Base-by-base conservation (phyloP, 2,797 vertebrate genomes). In the Hydrophis major region DNA sequence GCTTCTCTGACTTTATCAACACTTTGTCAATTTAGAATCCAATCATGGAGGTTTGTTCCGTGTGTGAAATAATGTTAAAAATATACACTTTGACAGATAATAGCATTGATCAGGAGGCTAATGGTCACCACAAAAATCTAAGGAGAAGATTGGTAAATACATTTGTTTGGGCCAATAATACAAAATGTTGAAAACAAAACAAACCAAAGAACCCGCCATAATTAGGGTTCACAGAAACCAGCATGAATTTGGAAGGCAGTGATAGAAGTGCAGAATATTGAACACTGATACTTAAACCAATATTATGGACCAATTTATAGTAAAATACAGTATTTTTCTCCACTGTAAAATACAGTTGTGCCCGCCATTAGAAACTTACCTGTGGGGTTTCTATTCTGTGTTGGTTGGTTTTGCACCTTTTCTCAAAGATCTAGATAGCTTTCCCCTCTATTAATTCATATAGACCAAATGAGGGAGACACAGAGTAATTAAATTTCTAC, bases 51-150 rank as follows among this genome's bases (percentile, higher is more conserved):
- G 96, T 97, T 98, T 22, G 22, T 87, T 47, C 12, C 97, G 98
- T 97, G 96, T 97, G 96, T 97, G 97, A 98, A 97, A 97, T 97
- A 98, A 96, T 96, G 97, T 96, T 97, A 97, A 98, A 97, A 97
- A 98, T 97, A 98, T 97, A 98, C 97, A 94, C 96, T 97, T 96
- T 97, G 97, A 98, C 97, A 83, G 74, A 97, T 97, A 97, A 97
- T 98, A 98, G 97, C 97, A 97, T 97, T 98, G 98, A 98, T 96
- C 97, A 97, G 98, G 97, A 97, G 97, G 96, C 96, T 97, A 97
- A 98, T 96, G 96, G 98, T 96, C 97, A 97, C 95, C 97, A 98
- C 96, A 89, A 12, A 97, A 97, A 97, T 97, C 97, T 98, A 98
- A 98, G 97, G 37, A 96, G 98, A 97, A 97, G 95, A 97, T 96